Conservation (phyloP, 1,140 invertebrate species). For the Megathymus violae region DNA sequence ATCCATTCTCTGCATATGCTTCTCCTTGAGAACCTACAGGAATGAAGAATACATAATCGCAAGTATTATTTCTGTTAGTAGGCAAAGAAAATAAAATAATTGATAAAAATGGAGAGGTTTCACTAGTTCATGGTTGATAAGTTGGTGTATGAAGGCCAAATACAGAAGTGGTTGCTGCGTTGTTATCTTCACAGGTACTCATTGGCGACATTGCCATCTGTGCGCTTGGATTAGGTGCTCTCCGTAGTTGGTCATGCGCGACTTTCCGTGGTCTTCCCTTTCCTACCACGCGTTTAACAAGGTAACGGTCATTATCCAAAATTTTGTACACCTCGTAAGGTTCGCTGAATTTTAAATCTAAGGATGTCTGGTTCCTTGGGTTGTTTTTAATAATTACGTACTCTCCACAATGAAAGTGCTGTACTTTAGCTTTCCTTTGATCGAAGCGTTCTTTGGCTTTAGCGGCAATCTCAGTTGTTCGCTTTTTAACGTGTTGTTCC, state of each 20-base stretch:
- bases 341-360: constrained; percentile 38
- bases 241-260: constrained; percentile 41
- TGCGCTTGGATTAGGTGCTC: constrained; percentile 36
- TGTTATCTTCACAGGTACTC: background rate
- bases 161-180: background rate
- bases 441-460: constrained; percentile 43
- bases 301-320: constrained; percentile 42
- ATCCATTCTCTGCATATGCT: no score
- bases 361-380: constrained; percentile 46
- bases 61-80: no score
- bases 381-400: constrained; percentile 52
- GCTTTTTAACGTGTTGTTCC: constrained; percentile 37
- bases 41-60: no score
- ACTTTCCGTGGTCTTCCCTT: constrained; percentile 42
- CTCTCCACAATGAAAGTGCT: constrained; percentile 45
- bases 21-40: no score
- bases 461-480: constrained; percentile 31
- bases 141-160: background rate
- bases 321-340: constrained; percentile 38
- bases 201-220: constrained; percentile 24
- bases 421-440: constrained; percentile 37
- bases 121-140: no score
- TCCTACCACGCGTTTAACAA: constrained; percentile 39
- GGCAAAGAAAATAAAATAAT: no score
- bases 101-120: no score